Conservation (phyloP, 1,140 invertebrate genomes). For the Triops cancriformis region DNA sequence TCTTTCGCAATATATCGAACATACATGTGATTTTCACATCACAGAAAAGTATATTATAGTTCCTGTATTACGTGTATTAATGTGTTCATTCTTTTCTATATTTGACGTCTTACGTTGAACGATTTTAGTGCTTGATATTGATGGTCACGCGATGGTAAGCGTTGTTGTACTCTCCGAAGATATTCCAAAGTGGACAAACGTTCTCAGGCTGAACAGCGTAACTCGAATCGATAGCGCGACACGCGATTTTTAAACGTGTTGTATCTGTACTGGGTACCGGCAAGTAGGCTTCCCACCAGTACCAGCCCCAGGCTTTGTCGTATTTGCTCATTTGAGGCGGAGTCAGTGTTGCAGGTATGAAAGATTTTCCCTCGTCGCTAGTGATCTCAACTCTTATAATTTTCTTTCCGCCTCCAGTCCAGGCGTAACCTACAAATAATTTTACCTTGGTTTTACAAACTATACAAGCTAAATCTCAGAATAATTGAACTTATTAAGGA, state of each 20-base stretch:
- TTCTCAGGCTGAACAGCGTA: background rate
- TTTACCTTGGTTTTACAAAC: too few relatives aligned
- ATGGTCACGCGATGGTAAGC: background rate
- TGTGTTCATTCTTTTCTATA: too few relatives aligned
- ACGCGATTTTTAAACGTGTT: background rate
- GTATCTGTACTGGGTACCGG: background rate
- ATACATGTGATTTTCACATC: too few relatives aligned
- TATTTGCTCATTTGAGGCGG: background rate
- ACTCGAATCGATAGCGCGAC: background rate
- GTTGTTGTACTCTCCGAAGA: constrained; percentile 10
- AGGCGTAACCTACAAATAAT: constrained; percentile 19
- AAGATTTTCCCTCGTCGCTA: background rate
- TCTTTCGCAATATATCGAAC: too few relatives aligned
- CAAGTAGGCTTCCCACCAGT: constrained; percentile 4
- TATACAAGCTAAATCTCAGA: too few relatives aligned
- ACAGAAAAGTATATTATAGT: background rate
- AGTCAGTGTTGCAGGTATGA: background rate
- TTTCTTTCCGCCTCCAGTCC: background rate
- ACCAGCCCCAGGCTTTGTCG: background rate
- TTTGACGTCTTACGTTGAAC: background rate
- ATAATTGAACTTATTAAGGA: too few relatives aligned
- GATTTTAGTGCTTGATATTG: background rate
- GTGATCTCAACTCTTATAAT: constrained; percentile 21
- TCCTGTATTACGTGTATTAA: too few relatives aligned
- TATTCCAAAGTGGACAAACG: constrained; percentile 4